Percentiles rank a stretch among this genome's conserved stretches.
These are phyloP conservation scores for Ophion costatus DNA, from an alignment of 2,888 invertebrate species.

Conservation along the genomic window DNA sequence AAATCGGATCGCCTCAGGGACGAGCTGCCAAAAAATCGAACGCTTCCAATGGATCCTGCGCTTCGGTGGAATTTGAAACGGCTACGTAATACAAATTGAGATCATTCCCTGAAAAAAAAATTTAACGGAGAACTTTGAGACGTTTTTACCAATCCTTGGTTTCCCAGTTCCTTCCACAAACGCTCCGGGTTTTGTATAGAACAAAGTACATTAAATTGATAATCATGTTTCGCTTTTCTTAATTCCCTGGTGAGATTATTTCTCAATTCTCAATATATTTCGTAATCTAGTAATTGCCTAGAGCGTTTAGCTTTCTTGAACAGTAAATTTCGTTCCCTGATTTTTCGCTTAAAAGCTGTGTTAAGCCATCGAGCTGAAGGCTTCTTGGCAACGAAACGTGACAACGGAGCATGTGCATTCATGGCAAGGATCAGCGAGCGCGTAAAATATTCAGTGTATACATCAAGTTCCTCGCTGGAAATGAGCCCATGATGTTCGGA, in stretches of 20 bases:
- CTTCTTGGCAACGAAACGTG: background rate
- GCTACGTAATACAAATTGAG: background rate
- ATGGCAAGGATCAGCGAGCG: too few species aligned
- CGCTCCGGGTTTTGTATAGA: background rate
- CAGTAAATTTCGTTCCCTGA: background rate
- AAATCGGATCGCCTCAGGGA: too few species aligned
- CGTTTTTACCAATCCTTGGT: background rate
- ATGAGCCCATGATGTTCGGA: too few species aligned
- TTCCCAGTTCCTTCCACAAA: conserved; percentile 1
- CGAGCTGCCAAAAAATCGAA: too few species aligned
- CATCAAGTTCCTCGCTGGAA: background rate
- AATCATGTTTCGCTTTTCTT: background rate
- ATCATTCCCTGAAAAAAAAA: background rate
- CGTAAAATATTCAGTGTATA: background rate
- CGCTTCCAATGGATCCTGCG: too few species aligned
- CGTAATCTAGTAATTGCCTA: background rate
- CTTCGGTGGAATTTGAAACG: background rate
- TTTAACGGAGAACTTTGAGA: background rate
- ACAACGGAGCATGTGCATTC: too few species aligned
- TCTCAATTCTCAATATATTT: background rate
- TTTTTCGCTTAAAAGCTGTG: background rate
- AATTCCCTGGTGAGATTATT: background rate
- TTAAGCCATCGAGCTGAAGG: background rate
- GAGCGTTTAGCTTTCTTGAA: background rate
- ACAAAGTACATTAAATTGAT: background rate